Evolutionary conservation across 2,888 invertebrate species (phyloP).

Genomic region (Pheosia gnoma): DNA sequence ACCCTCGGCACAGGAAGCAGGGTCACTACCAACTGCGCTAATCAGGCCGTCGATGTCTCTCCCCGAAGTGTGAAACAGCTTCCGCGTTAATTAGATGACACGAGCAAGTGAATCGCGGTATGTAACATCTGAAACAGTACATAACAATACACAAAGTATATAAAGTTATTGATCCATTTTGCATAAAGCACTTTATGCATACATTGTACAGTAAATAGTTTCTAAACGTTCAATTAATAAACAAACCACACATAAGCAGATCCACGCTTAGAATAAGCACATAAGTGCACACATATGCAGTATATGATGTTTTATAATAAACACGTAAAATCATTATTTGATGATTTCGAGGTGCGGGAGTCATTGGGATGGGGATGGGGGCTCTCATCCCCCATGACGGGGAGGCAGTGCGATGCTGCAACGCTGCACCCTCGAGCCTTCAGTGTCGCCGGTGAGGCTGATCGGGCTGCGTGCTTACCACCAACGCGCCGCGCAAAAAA

Average conservation of each 20-base stretch:
- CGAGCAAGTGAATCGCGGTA: not conserved
- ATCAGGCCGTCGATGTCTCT: too few species aligned
- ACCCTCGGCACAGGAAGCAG: too few species aligned
- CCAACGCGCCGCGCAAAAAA: constrained; percentile 75
- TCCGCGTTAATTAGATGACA: not conserved
- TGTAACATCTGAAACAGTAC: not conserved
- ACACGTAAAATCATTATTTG: constrained; percentile 82
- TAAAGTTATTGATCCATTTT: constrained; percentile 59
- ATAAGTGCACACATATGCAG: constrained; percentile 25
- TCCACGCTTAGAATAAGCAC: constrained; percentile 41
- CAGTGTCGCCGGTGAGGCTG: constrained; percentile 83
- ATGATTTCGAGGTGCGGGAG: constrained; percentile 78
- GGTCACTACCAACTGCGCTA: too few species aligned
- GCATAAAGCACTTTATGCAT: constrained; percentile 58
- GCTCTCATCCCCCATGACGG: constrained; percentile 55
- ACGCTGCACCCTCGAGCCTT: constrained; percentile 70
- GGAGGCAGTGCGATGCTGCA: constrained; percentile 65
- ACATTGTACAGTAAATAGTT: constrained; percentile 68
- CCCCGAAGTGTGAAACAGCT: too few species aligned
- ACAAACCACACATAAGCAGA: constrained; percentile 39
- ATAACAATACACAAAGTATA: constrained; percentile 14
- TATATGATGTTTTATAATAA: constrained; percentile 74
- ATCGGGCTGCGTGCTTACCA: constrained; percentile 80
- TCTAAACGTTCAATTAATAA: constrained; percentile 57
- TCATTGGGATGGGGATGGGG: constrained; percentile 68